Percentiles rank a stretch among this genome's conserved stretches.
Conservation (phyloP, 92 coral and sea anemone genomes). For the Porites divaricata region DNA sequence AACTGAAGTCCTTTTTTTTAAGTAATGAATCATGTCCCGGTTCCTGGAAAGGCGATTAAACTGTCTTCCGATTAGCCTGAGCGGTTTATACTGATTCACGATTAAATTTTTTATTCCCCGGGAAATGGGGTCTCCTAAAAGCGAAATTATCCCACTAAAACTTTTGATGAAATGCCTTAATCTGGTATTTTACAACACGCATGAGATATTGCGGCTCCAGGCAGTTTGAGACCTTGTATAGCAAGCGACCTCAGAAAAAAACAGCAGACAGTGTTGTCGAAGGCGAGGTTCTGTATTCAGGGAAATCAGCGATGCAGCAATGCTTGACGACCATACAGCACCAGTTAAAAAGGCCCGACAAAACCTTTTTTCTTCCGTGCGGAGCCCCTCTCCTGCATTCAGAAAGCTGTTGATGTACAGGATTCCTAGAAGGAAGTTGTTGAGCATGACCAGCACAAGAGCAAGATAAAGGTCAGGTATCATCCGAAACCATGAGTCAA, state of each 20-base stretch:
- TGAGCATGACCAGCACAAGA: not conserved
- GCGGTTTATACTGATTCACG: no score
- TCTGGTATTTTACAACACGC: not conserved
- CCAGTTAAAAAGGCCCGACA: not conserved
- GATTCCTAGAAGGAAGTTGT: not conserved
- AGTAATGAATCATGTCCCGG: no score
- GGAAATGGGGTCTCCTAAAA: no score
- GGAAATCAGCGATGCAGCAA: not conserved
- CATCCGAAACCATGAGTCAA: not conserved
- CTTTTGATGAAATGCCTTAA: no score
- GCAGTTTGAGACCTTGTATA: not conserved
- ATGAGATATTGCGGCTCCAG: not conserved
- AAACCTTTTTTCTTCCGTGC: constrained; percentile 6
- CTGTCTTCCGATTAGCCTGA: no score
- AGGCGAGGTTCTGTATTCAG: not conserved
- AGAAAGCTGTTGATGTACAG: not conserved
- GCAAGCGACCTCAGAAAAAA: not conserved
- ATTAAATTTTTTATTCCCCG: no score
- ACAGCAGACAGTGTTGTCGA: not conserved
- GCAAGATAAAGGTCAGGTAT: not conserved
- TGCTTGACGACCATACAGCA: not conserved
- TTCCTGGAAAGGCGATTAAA: no score
- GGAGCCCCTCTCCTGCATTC: not conserved
- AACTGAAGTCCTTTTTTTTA: no score
- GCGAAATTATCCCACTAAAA: no score